phyloP scores from a whole-genome alignment of 2,888 invertebrate genomes.

The Polyommatus iphigenia region DNA sequence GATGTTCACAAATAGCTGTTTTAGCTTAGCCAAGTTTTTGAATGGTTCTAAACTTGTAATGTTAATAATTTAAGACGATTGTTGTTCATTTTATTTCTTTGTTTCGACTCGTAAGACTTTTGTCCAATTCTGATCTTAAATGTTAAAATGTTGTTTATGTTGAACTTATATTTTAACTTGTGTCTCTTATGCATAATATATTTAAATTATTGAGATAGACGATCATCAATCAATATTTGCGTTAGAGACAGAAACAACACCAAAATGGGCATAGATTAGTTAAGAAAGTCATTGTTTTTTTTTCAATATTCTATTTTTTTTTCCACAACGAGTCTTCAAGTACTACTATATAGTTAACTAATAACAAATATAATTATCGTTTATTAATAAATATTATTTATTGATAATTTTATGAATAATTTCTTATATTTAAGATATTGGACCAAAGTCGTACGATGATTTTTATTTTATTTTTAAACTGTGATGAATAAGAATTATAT shows the following conservation, averaged over 20 bases:
- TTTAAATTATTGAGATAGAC: background rate
- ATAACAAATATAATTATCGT: background rate
- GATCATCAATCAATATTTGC: background rate
- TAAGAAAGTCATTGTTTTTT: too few species aligned
- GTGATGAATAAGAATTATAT: conserved; percentile 55
- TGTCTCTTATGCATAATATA: background rate
- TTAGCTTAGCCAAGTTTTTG: conserved; percentile 18
- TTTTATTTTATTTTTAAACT: conserved; percentile 49
- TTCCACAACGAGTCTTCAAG: background rate
- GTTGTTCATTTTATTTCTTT: conserved; percentile 6
- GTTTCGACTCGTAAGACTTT: background rate
- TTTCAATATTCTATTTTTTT: too few species aligned
- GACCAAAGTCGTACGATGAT: conserved; percentile 38
- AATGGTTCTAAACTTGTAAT: background rate
- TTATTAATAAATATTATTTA: background rate
- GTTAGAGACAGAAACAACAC: too few species aligned
- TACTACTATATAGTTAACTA: background rate
- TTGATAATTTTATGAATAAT: background rate
- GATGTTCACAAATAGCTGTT: conserved; percentile 27
- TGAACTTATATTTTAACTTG: background rate
- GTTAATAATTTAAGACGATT: conserved; percentile 9
- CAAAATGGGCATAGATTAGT: too few species aligned
- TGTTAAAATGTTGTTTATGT: background rate
- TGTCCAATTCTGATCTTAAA: background rate
- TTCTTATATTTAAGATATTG: background rate